Percentiles rank a stretch among this genome's conserved stretches.
Conservation (phyloP, 2,797 vertebrate genomes). For the Hydrophis major region DNA sequence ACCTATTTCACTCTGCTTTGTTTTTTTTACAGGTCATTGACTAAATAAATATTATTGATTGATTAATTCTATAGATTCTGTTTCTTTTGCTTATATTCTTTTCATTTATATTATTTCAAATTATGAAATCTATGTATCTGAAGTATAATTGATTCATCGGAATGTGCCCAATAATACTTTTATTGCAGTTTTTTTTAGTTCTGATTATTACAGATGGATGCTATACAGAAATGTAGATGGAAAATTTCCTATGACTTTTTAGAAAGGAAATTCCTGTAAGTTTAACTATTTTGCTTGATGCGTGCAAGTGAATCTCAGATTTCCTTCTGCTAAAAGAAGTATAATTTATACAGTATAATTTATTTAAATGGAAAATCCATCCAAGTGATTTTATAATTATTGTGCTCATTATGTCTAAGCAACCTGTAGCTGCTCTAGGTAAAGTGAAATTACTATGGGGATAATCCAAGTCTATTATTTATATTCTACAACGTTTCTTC, state of each 20-base stretch:
- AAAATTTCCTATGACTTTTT: not conserved
- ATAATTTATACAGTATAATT: not conserved
- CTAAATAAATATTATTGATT: not conserved
- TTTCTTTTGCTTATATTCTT: not conserved
- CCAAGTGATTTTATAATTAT: not conserved
- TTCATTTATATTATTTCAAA: not conserved
- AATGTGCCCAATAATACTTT: not conserved
- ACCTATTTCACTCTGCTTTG: not conserved
- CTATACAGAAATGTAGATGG: not conserved
- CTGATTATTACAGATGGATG: not conserved
- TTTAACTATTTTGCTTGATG: constrained; percentile 34
- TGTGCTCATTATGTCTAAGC: not conserved
- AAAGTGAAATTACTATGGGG: rapidly evolving
- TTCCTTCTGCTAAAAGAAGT: not conserved
- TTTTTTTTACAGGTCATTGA: not conserved
- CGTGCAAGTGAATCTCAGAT: constrained; percentile 8
- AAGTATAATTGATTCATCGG: not conserved
- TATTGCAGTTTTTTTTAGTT: not conserved
- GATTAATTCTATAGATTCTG: not conserved
- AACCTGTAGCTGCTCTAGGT: not conserved
- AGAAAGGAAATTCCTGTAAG: not conserved
- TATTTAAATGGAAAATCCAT: not conserved
- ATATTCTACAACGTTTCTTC: not conserved
- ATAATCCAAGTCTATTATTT: not conserved
- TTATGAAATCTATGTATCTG: not conserved